Evolutionary conservation across 2,797 vertebrate species (phyloP).

Genomic region (Mycteria americana): DNA sequence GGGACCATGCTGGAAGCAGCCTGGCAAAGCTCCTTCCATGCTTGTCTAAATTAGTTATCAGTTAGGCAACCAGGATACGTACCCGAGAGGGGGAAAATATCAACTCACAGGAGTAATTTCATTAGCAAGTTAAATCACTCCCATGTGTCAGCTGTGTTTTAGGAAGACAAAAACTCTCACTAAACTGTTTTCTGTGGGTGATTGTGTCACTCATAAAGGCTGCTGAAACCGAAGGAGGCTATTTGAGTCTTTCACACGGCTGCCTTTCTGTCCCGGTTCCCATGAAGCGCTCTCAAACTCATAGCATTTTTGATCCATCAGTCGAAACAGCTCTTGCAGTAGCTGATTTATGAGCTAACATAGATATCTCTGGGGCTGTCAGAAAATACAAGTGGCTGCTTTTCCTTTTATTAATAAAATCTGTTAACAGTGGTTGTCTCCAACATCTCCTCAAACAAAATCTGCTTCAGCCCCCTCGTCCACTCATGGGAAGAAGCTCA

Average conservation of each 20-base stretch:
- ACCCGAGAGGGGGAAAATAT: background rate
- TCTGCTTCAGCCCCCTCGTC: background rate
- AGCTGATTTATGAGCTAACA: background rate
- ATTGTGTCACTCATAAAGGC: background rate
- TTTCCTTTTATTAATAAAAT: background rate
- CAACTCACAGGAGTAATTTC: background rate
- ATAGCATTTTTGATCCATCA: background rate
- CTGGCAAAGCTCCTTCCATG: background rate
- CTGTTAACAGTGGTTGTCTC: background rate
- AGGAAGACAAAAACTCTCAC: background rate
- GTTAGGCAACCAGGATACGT: background rate
- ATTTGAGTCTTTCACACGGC: background rate
- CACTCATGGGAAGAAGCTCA: background rate
- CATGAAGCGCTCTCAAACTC: background rate
- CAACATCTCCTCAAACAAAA: background rate
- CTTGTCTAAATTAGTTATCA: background rate
- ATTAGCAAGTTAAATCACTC: constrained; percentile 21
- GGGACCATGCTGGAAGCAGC: background rate
- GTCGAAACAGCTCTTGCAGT: background rate
- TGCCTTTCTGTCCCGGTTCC: background rate
- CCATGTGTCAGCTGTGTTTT: background rate
- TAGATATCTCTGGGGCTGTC: background rate
- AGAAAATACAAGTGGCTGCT: background rate
- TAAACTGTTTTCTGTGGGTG: background rate
- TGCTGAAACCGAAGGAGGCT: background rate